Base-by-base conservation (phyloP, 2,888 invertebrate genomes). In the Rhingia campestris region DNA sequence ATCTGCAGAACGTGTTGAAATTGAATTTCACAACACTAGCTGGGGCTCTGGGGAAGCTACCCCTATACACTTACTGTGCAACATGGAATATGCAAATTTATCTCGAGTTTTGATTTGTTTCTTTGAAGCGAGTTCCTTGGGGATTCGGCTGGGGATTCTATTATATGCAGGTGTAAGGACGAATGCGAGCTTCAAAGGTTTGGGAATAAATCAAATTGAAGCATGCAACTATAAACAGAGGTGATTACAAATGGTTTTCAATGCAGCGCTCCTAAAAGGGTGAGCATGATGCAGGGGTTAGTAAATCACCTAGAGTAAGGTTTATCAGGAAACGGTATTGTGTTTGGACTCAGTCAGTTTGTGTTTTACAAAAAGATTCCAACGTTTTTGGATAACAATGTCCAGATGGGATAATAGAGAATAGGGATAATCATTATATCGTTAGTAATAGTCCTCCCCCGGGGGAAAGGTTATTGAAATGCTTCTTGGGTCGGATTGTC, bases 1-100 rank as follows among this genome's bases (percentile, higher is more conserved):
- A 67, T 72, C 43, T 63, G 59, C 56, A 45, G 77, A 77, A 82
- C 66, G 81, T 77, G 81, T 51, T 67, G 67, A 82, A 82, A 82
- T 82, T 73, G 72, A 82, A 73, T 82, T 82, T 67, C 66, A 66
- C 14, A 72, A 35, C 10, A 39, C 33, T 9, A 10, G 10, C 10
- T 1, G 9, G 12, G 30, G n/a, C 41, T 22, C 4, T 30, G 6
- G 30, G 4, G 12, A 2, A 22, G 22, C 22, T 22, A 22, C 22
- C 22, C 22, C 22, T 22, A 4, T 12, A 30, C 49, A 41, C 43
- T 66, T 58, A 49, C 54, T 59, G 58, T 59, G 14, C n/a, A 63
- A 47, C 73, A 73, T 64, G 75, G 51, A 66, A 64, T 47, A 73
- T 80, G 73, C 73, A 67, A 73, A 80, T 73, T 39, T 61, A 61